Conservation (phyloP, 2,888 invertebrate species). For the Anoplius nigerrimus region DNA sequence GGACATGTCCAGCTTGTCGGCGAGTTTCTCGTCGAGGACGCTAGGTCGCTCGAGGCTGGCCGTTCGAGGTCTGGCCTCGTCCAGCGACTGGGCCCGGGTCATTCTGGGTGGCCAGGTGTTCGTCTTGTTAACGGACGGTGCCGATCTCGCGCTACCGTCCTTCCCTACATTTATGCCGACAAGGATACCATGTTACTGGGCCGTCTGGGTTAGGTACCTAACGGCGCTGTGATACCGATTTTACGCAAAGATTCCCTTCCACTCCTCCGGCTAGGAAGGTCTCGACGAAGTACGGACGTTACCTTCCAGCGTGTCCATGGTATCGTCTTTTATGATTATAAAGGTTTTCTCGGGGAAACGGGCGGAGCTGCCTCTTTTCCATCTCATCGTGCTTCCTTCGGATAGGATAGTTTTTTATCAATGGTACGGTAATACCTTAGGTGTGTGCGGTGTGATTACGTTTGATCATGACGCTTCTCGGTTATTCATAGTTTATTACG, state of each 20-base stretch:
- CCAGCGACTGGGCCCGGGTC: constrained; percentile 47
- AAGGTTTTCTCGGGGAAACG: constrained; percentile 68
- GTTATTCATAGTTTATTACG: no score
- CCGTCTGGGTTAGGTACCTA: no score
- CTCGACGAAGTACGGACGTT: neutral
- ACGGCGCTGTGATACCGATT: neutral
- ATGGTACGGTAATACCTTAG: no score
- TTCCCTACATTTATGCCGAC: neutral
- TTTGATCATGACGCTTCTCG: no score
- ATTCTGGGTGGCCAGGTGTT: constrained; percentile 68
- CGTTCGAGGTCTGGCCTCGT: constrained; percentile 75
- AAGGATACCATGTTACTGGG: no score
- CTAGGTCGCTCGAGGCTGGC: constrained; percentile 78
- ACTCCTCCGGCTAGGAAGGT: no score
- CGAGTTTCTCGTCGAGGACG: constrained; percentile 76
- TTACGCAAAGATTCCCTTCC: neutral
- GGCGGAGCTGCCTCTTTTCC: constrained; percentile 59
- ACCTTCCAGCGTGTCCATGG: neutral
- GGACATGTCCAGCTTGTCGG: constrained; percentile 79
- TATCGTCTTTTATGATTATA: constrained; percentile 61
- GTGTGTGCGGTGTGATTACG: no score
- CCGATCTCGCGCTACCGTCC: constrained; percentile 35
- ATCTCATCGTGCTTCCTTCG: constrained; percentile 60
- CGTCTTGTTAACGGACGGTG: constrained; percentile 50
- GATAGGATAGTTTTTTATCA: neutral